Evolutionary conservation across 2,888 invertebrate species (phyloP), one percentile per base, ranked within the genome.

Genomic region (Agrotis exclamationis): DNA sequence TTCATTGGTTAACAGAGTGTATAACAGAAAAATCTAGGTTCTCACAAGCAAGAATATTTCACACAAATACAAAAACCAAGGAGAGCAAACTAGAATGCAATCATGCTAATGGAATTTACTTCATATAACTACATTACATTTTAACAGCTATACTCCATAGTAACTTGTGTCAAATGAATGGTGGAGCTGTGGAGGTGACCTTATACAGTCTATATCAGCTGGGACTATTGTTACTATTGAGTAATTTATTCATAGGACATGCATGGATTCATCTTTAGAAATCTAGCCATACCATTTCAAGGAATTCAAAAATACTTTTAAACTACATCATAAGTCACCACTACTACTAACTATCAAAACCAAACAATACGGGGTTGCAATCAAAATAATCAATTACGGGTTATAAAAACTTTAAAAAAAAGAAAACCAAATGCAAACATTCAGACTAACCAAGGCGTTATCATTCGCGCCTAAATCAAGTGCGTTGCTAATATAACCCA

Each of bases 401-500:
- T 50, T 58, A 56, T 14, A 33, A 69, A 71, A 64, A 57, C 11
- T 60, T 28, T 47, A 70, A 56, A 11, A 58, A 50, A 24, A 33
- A 57, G 51, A 51, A 70, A 81, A 78, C 75, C 79, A 85, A 74
- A 82, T 64, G 48, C 59, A 87, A 92, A 89, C 69, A 90, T 86
- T 74, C 75, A 78, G 79, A 95, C 95, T 94, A 93, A 95, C 94
- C 94, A 90, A 89, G 71, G 87, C 86, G 86, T 88, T 91, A 84
- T 94, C 94, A 88, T 89, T 90, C 76, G 90, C 88, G 82, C 91
- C 89, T 87, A 93, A 84, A 88, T 95, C 94, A 87, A 95, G 91
- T 73, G 92, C 93, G 88, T 94, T 93, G 91, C 90, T 93, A 83
- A 96, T 89, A 91, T 93, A 96, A 88, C 92, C 91, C 83, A 96